Evolutionary conservation across 2,797 vertebrate species (phyloP).

Genomic region (Decapterus maruadsi): DNA sequence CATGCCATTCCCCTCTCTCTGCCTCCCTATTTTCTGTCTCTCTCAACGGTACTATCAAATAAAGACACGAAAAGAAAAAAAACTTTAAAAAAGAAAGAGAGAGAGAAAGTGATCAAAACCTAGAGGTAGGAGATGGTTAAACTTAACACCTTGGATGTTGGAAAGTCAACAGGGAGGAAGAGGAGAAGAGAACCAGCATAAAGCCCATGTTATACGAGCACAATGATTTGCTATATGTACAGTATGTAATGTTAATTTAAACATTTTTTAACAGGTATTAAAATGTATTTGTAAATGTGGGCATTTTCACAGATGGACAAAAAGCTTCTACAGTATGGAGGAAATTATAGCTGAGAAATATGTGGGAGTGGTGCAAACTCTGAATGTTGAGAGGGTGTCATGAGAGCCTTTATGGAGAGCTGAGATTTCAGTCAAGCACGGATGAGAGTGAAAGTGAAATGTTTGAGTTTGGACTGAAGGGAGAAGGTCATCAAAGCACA

Average conservation of each 20-base stretch:
- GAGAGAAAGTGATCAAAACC: too few relatives aligned
- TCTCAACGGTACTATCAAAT: too few relatives aligned
- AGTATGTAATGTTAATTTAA: too few relatives aligned
- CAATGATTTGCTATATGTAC: not conserved
- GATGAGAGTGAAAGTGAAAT: constrained; percentile 7
- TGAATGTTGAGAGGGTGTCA: not conserved
- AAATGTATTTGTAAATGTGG: not conserved
- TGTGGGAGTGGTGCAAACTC: not conserved
- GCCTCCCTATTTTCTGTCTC: too few relatives aligned
- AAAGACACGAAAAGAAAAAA: too few relatives aligned
- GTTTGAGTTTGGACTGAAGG: constrained; percentile 21
- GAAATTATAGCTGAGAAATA: constrained; percentile 8
- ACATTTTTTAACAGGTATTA: not conserved
- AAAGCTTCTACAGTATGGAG: not conserved
- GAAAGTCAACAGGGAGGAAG: too few relatives aligned
- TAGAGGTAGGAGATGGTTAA: too few relatives aligned
- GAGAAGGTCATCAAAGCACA: constrained; percentile 1
- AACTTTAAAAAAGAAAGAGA: too few relatives aligned
- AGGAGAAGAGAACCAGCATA: too few relatives aligned
- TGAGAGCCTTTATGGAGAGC: not conserved
- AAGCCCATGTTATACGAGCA: not conserved
- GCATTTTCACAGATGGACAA: not conserved
- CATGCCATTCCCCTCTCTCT: too few relatives aligned
- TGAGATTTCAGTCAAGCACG: not conserved
- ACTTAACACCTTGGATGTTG: too few relatives aligned